Base-by-base conservation (phyloP, 2,113 vertebrate species). In the Tursiops truncatus region DNA sequence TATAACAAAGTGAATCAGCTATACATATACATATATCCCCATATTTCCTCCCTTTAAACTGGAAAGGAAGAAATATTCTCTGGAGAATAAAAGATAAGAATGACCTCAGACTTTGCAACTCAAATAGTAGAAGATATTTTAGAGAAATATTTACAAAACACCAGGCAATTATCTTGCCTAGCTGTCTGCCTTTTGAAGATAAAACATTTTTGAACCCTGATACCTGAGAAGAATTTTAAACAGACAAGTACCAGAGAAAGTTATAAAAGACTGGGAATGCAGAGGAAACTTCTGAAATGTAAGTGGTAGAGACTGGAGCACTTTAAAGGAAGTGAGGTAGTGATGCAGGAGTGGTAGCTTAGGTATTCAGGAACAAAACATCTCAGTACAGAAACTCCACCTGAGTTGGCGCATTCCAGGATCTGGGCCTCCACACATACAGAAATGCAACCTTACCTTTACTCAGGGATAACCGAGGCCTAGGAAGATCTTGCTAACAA, bases 61-160 rank as follows among this genome's bases (percentile, higher is more conserved):
- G 21, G 41, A 73, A 82, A 81, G 62, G 33, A 94, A 87, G 41
- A 93, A 79, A 63, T 93, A 0, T 41, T 25, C 31, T 93, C 47
- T 58, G 73, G 50, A 85, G 44, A 89, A 92, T 84, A 84, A 84
- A 95, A 77, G 68, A 77, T 90, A 76, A 82, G 53, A 84, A 92
- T 94, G 70, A 67, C 58, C 18, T 91, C 47, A 94, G 14, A 80
- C 41, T 85, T 96, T 67, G 31, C 36, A 95, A 87, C 44, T 93
- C 56, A 82, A 73, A 89, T n/a, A 65, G 63, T 63, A 60, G 47
- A 80, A 62, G 50, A 65, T 89, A 15, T 79, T 68, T 28, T 92
- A 70, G 84, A 53, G 47, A 89, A 91, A 38, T 95, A 60, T 56
- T 91, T 86, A 81, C 3, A 41, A 74, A 80, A 89, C 38, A 18